A percentile compares a stretch with the other conserved stretches of the same genome.
Evolutionary conservation across 2,888 invertebrate species (phyloP).

Genomic region (Ophion costatus): DNA sequence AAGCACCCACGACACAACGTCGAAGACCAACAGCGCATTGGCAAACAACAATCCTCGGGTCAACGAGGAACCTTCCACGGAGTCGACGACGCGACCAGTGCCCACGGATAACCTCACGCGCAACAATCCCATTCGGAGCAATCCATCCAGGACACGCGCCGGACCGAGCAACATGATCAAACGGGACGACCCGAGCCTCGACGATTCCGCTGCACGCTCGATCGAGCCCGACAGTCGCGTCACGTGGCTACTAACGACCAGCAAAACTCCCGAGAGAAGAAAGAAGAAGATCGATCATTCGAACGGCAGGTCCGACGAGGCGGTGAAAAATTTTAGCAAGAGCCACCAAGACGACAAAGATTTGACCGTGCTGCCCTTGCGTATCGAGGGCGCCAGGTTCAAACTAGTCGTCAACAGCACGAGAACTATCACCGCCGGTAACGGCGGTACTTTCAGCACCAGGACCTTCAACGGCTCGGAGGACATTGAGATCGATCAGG

Average conservation of each 20-base stretch:
- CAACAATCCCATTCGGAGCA: not conserved
- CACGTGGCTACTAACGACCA: constrained; percentile 75
- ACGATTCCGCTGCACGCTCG: not conserved
- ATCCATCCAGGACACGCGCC: constrained; percentile 15
- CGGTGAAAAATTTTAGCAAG: constrained; percentile 63
- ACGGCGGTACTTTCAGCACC: constrained; percentile 64
- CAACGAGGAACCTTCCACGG: constrained; percentile 27
- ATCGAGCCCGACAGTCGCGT: constrained; percentile 73
- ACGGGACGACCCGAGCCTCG: constrained; percentile 18
- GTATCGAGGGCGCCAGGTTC: constrained; percentile 72
- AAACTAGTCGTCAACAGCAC: constrained; percentile 76
- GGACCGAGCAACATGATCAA: constrained; percentile 21
- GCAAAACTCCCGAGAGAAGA: constrained; percentile 55
- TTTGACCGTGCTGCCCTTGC: constrained; percentile 76
- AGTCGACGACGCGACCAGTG: not conserved
- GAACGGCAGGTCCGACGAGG: constrained; percentile 53
- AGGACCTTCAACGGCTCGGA: constrained; percentile 75
- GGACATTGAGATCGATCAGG: constrained; percentile 74
- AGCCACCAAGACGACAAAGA: constrained; percentile 58
- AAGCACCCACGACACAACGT: constrained; percentile 71
- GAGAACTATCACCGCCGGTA: constrained; percentile 66
- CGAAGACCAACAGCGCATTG: constrained; percentile 61
- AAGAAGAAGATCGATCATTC: constrained; percentile 68
- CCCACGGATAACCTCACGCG: not conserved
- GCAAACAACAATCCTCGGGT: constrained; percentile 16